Evolutionary conservation across 2,888 invertebrate genomes (phyloP).

Genomic region (Acanthosepion lycidas): DNA sequence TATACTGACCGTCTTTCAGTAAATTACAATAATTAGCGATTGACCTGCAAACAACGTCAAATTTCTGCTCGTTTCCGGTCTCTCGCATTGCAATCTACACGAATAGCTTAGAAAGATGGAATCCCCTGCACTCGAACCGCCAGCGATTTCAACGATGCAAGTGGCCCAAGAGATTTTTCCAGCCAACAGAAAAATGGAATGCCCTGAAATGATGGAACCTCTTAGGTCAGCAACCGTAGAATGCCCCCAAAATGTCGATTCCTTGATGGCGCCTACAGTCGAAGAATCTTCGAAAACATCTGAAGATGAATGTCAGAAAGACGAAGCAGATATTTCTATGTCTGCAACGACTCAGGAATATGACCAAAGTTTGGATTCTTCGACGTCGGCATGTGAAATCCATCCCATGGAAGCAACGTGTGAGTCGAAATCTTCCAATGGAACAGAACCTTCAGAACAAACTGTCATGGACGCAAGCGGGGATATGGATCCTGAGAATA

Average conservation of each 20-base stretch:
- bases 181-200: background rate
- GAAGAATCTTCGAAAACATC: background rate
- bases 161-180: background rate
- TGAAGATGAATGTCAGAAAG: background rate
- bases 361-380: background rate
- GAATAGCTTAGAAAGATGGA: background rate
- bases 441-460: background rate
- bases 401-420: too few relatives aligned
- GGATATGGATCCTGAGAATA: background rate
- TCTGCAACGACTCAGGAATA: background rate
- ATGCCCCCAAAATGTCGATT: background rate
- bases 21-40: background rate
- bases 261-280: background rate
- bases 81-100: background rate
- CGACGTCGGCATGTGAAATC: background rate
- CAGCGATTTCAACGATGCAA: conserved; percentile 14
- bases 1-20: background rate
- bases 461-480: background rate
- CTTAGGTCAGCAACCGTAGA: too few relatives aligned
- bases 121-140: background rate
- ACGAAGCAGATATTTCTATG: background rate
- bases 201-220: background rate
- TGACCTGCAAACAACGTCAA: background rate
- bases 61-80: background rate
- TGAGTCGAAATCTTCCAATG: background rate